phyloP scores from a whole-genome alignment of 2,113 vertebrate species.

The Turnix velox region DNA sequence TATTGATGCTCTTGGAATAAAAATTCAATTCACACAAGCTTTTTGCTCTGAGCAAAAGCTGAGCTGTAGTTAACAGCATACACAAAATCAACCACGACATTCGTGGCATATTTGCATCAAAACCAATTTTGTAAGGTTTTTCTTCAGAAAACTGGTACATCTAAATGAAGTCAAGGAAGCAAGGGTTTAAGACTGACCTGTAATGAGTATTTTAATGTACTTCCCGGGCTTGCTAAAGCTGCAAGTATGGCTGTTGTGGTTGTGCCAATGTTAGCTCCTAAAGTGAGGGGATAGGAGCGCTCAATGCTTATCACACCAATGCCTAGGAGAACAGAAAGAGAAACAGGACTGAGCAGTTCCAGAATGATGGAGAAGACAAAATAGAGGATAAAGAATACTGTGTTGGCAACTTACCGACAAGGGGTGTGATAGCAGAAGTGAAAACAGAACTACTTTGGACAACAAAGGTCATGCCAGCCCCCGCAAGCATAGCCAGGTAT shows the following conservation, averaged over 20 bases:
- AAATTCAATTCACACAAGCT: neutral
- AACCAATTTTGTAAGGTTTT: neutral
- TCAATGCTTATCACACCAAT: slow-evolving; percentile 94
- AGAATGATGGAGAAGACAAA: neutral
- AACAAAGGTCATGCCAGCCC: slow-evolving; percentile 94
- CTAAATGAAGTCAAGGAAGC: neutral
- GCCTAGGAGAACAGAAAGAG: slow-evolving; percentile 65
- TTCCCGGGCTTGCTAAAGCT: slow-evolving; percentile 89
- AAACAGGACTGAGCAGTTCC: neutral
- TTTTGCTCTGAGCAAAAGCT: neutral
- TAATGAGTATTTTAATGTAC: slow-evolving; percentile 80
- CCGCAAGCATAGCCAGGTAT: slow-evolving; percentile 91
- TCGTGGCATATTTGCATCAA: neutral
- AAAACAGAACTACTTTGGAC: slow-evolving; percentile 98
- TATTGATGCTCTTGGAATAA: neutral
- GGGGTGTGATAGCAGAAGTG: slow-evolving; percentile 93
- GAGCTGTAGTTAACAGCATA: neutral
- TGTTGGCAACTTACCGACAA: slow-evolving; percentile 83
- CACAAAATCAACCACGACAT: neutral
- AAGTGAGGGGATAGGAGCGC: slow-evolving; percentile 90
- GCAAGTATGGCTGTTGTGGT: slow-evolving; percentile 96
- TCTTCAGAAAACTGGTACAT: neutral
- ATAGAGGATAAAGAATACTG: neutral
- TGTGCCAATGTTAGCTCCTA: slow-evolving; percentile 95
- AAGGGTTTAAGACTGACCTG: slow-evolving; percentile 78